phyloP scores from a whole-genome alignment of 2,888 invertebrate genomes.

The Chrysomela aeneicollis region DNA sequence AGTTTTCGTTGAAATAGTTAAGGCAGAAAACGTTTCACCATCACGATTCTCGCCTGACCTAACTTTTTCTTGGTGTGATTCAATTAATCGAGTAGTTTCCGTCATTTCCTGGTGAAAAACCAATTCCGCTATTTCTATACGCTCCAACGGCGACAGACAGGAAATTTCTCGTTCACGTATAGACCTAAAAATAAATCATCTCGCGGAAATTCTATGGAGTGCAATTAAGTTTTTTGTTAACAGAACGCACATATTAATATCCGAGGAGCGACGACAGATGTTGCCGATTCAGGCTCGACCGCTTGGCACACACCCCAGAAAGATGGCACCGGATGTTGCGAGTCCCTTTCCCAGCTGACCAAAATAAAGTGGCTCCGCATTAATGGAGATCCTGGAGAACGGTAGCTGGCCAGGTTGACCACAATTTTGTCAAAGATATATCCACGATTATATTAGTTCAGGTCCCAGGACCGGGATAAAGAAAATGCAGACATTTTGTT shows the following conservation, averaged over 20 bases:
- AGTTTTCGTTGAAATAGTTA: no score
- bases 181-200: conserved; percentile 10
- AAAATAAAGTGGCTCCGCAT: conserved; percentile 42
- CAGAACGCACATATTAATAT: conserved; percentile 29
- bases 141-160: neutral
- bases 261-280: conserved; percentile 27
- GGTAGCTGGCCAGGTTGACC: neutral
- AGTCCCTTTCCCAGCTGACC: conserved; percentile 43
- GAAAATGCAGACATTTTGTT: no score
- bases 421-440: neutral
- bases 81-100: neutral
- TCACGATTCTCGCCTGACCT: no score
- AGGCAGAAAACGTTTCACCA: no score
- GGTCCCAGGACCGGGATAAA: no score
- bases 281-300: conserved; percentile 27
- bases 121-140: no score
- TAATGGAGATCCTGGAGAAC: conserved; percentile 37
- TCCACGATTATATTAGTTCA: no score
- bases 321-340: conserved; percentile 41
- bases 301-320: conserved; percentile 28
- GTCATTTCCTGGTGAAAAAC: neutral
- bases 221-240: conserved; percentile 33
- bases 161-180: neutral
- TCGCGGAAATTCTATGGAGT: conserved; percentile 11
- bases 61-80: no score